Conservation (phyloP, 1,140 invertebrate genomes). For the Delia radicum region DNA sequence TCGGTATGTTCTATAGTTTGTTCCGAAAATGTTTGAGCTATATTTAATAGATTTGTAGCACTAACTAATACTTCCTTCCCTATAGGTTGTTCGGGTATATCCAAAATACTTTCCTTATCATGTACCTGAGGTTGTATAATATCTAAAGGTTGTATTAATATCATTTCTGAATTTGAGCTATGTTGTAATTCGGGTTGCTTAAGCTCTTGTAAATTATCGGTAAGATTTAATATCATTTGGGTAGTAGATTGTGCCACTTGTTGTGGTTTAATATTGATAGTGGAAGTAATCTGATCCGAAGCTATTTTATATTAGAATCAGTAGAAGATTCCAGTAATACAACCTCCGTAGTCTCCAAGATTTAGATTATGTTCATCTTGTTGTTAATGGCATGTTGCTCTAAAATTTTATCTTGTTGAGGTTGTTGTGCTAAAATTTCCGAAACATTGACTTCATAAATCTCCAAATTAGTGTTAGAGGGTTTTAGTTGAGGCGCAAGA, state of each 20-base stretch:
- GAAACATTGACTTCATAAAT: slow-evolving; percentile 36
- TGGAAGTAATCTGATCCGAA: background rate
- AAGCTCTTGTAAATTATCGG: background rate
- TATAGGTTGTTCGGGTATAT: background rate
- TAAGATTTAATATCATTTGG: background rate
- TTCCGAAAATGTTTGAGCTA: slow-evolving; percentile 32
- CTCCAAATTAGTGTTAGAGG: slow-evolving; percentile 31
- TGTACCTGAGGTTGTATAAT: slow-evolving; percentile 30
- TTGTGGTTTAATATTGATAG: background rate
- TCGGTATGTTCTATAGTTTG: slow-evolving; percentile 25
- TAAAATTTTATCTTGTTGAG: background rate
- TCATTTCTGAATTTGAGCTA: slow-evolving; percentile 6
- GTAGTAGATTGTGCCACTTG: background rate
- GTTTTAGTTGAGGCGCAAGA: background rate
- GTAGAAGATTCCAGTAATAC: background rate
- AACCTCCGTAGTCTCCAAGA: background rate
- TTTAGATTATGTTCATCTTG: slow-evolving; percentile 6
- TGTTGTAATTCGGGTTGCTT: slow-evolving; percentile 30
- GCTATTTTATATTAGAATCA: background rate
- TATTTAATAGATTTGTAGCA: slow-evolving; percentile 29
- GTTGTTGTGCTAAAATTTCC: slow-evolving; percentile 33
- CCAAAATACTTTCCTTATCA: slow-evolving; percentile 35
- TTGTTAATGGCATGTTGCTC: background rate
- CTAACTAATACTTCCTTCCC: slow-evolving; percentile 29
- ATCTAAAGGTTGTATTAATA: slow-evolving; percentile 35